Conservation (phyloP, 2,888 invertebrate genomes). For the Tenodera sinensis region DNA sequence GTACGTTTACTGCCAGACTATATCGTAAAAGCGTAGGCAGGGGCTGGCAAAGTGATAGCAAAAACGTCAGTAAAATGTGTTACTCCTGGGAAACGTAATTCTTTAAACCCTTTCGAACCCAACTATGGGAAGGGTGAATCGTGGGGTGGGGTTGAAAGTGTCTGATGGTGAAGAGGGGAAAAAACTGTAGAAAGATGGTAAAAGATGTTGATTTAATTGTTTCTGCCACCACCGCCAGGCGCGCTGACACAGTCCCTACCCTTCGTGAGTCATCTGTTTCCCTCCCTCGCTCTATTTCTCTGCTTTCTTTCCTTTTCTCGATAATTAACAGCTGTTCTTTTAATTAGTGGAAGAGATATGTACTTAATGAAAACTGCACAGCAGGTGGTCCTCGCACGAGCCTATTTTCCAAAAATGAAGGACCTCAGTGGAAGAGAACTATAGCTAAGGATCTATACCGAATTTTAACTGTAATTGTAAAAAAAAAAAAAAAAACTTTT, state of each 20-base stretch:
- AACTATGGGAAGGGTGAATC: not conserved
- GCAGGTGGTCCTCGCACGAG: not conserved
- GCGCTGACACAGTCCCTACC: not conserved
- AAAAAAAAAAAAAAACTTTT: too few species aligned
- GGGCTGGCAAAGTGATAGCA: not conserved
- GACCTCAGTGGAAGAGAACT: not conserved
- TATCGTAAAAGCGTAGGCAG: not conserved
- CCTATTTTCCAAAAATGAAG: not conserved
- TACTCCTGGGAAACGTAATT: not conserved
- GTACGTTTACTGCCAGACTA: not conserved
- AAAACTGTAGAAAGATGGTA: not conserved
- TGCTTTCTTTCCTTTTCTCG: not conserved
- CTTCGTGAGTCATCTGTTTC: not conserved
- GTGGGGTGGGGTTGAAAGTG: not conserved
- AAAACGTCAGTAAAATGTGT: not conserved
- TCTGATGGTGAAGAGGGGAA: not conserved
- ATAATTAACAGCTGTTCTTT: conserved; percentile 16
- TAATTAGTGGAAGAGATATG: not conserved
- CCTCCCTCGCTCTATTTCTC: not conserved
- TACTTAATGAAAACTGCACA: not conserved
- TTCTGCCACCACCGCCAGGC: not conserved
- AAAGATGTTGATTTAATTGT: not conserved
- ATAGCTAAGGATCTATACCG: not conserved
- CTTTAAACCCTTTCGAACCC: not conserved
- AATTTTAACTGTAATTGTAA: too few species aligned